phyloP scores from a whole-genome alignment of 1,140 invertebrate genomes.

The Drosophila pruinosa region DNA sequence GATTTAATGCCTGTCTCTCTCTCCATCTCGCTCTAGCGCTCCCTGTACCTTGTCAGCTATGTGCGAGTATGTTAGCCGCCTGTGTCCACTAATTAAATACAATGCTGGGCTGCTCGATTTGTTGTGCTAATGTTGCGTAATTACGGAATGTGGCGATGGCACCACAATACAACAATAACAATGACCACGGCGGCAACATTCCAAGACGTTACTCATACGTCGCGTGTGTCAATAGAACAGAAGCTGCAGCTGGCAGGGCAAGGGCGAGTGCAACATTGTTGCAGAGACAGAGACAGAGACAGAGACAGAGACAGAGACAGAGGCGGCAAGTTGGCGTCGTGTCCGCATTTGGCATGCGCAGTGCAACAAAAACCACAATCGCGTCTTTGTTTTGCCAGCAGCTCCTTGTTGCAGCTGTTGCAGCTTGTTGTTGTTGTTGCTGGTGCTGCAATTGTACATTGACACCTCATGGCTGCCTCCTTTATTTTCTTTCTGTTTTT shows the following conservation, averaged over 20 bases:
- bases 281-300: neutral
- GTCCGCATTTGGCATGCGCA: constrained; percentile 75
- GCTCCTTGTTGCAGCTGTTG: constrained; percentile 21
- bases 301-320: neutral
- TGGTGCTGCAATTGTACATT: constrained; percentile 74
- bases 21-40: no score
- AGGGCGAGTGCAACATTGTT: constrained; percentile 14
- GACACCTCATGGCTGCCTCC: constrained; percentile 65
- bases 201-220: constrained; percentile 66
- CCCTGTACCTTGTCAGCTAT: neutral
- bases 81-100: constrained; percentile 70
- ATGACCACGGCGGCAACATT: constrained; percentile 59
- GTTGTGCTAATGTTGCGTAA: constrained; percentile 76
- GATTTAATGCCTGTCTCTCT: neutral
- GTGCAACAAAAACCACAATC: constrained; percentile 68
- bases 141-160: constrained; percentile 52
- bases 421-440: constrained; percentile 26
- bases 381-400: constrained; percentile 62
- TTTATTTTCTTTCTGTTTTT: constrained; percentile 39
- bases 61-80: no score
- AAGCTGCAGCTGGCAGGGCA: neutral
- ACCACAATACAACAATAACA: neutral
- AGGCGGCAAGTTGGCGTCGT: constrained; percentile 67
- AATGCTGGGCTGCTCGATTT: constrained; percentile 69
- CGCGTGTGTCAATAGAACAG: constrained; percentile 76